Percentiles rank a stretch among this genome's conserved stretches.
Evolutionary conservation across 1,140 invertebrate genomes (phyloP).

Genomic region (Drosophila subpulchrella): DNA sequence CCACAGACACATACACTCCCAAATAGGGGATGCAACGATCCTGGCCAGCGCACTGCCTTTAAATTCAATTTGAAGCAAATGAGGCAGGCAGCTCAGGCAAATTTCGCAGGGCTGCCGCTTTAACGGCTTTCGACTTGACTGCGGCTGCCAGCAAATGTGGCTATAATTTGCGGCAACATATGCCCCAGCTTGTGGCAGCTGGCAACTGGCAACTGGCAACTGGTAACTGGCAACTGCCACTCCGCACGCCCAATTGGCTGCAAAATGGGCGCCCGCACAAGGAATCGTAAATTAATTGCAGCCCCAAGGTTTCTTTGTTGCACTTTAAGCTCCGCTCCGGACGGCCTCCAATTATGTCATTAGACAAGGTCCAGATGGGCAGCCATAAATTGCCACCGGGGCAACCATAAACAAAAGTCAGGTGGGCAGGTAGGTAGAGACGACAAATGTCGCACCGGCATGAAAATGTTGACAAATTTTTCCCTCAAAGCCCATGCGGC

Average conservation of each 20-base stretch:
- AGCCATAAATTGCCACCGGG: constrained; percentile 58
- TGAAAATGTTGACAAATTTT: constrained; percentile 78
- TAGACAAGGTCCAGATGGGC: constrained; percentile 51
- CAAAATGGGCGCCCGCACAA: constrained; percentile 43
- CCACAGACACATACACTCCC: constrained; percentile 57
- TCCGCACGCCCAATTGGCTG: constrained; percentile 49
- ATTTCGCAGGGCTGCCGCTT: constrained; percentile 57
- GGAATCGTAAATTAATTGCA: constrained; percentile 66
- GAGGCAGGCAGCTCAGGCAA: constrained; percentile 59
- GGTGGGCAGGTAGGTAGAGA: neutral
- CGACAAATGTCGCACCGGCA: constrained; percentile 59
- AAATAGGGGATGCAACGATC: constrained; percentile 44
- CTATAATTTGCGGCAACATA: constrained; percentile 52
- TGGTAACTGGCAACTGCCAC: constrained; percentile 40
- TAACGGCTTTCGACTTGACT: constrained; percentile 71
- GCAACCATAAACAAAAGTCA: constrained; percentile 66
- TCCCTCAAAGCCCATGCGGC: constrained; percentile 42
- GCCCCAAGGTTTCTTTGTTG: constrained; percentile 48
- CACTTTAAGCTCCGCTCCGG: constrained; percentile 24
- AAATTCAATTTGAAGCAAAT: constrained; percentile 73
- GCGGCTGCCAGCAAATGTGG: constrained; percentile 55
- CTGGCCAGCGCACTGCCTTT: constrained; percentile 44
- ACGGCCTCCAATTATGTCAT: constrained; percentile 68
- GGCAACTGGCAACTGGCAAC: constrained; percentile 31
- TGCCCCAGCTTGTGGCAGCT: constrained; percentile 40